Base-by-base conservation (phyloP, 1,140 invertebrate species). In the Orchesella cincta region DNA sequence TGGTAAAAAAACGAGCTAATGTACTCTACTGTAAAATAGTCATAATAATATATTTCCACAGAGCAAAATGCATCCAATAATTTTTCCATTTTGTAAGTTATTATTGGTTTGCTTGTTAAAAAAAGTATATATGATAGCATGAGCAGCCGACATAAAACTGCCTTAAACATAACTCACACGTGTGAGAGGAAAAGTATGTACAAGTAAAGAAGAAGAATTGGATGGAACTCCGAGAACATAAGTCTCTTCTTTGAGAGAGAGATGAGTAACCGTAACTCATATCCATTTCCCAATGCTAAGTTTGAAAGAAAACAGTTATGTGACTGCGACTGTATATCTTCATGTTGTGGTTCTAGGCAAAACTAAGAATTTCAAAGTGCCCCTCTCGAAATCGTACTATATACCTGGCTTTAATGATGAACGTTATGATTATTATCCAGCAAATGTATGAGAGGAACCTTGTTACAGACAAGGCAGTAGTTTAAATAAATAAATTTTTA, bases 271-370 rank as follows among this genome's bases (percentile, higher is more conserved):
- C 62, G 62, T 67, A 67, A 67, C 33, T 67, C 62, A 67, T 67
- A 67, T 67, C 62, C 29, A 67, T 67, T 67, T 67, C 26, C 62
- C 62, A 67, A 62, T n/a, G n/a, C n/a, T n/a, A n/a, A n/a, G n/a
- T n/a, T n/a, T n/a, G n/a, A n/a, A n/a, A n/a, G n/a, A n/a, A n/a
- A n/a, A n/a, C n/a, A n/a, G n/a, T n/a, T n/a, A n/a, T n/a, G n/a
- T n/a, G n/a, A n/a, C n/a, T n/a, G n/a, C n/a, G n/a, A n/a, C n/a
- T n/a, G n/a, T n/a, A n/a, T n/a, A n/a, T n/a, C n/a, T n/a, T n/a
- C n/a, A n/a, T n/a, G n/a, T n/a, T n/a, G n/a, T n/a, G n/a, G n/a
- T n/a, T n/a, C n/a, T n/a, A n/a, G n/a, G n/a, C n/a, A n/a, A n/a
- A n/a, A n/a, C n/a, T n/a, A n/a, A n/a, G n/a, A n/a, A n/a, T n/a